A percentile compares a stretch with the other conserved stretches of the same genome.
phyloP scores from a whole-genome alignment of 2,888 invertebrate genomes.

The Platycnemis pennipes region DNA sequence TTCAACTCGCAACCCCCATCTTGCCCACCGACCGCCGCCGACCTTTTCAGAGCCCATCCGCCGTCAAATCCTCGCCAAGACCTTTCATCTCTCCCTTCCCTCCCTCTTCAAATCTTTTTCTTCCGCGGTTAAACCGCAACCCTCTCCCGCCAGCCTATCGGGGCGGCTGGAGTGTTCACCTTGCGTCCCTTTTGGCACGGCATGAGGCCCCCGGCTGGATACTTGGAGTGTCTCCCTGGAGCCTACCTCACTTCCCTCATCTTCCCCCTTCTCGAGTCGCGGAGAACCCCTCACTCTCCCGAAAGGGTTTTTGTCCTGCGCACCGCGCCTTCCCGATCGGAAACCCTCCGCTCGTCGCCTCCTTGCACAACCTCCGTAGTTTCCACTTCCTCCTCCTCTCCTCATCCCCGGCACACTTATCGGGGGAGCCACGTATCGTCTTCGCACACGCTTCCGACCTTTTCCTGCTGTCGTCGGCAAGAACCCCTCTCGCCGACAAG shows the following conservation, averaged over 20 bases:
- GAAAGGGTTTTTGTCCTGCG: background rate
- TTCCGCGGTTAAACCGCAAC: background rate
- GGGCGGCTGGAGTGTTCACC: slow-evolving; percentile 39
- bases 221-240: background rate
- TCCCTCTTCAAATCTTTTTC: background rate
- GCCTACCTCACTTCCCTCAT: background rate
- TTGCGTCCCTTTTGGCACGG: slow-evolving; percentile 9
- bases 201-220: background rate
- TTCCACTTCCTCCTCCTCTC: background rate
- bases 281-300: background rate
- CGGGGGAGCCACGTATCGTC: background rate
- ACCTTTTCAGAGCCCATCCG: background rate
- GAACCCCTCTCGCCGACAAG: background rate
- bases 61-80: background rate
- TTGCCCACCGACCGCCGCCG: background rate
- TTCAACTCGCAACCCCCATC: background rate
- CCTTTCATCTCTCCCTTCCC: background rate
- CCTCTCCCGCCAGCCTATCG: background rate
- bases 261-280: background rate
- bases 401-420: background rate
- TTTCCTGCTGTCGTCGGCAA: background rate
- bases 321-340: background rate
- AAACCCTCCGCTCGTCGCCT: background rate
- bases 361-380: background rate
- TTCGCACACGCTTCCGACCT: background rate